phyloP scores from a whole-genome alignment of 1,140 invertebrate genomes.

The Drosophila lacertosa region DNA sequence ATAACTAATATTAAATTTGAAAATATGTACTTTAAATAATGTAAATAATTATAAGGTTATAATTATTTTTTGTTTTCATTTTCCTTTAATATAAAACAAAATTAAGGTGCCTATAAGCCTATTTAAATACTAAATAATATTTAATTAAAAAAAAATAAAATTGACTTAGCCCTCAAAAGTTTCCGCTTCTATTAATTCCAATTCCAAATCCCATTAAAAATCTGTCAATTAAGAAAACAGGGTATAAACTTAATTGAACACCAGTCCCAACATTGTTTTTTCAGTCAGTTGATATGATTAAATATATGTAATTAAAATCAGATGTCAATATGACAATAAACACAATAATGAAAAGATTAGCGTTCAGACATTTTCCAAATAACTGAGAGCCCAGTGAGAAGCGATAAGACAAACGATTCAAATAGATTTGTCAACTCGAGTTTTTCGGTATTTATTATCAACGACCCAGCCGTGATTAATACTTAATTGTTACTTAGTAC shows the following conservation, averaged over 20 bases:
- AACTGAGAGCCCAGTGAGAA: neutral
- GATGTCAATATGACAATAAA: neutral
- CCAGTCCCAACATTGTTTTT: neutral
- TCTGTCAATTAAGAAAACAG: neutral
- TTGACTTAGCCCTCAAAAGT: no score
- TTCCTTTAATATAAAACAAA: no score
- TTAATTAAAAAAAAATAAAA: no score
- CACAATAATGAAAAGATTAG: constrained; percentile 1
- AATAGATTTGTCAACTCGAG: constrained; percentile 4
- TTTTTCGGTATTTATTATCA: constrained; percentile 11
- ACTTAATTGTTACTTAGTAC: constrained; percentile 27
- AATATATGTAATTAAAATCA: constrained; percentile 1
- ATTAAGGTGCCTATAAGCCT: no score
- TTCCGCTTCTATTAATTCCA: no score
- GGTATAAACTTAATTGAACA: neutral
- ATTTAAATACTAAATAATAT: no score
- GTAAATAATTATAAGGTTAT: no score
- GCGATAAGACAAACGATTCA: neutral
- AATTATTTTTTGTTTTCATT: no score
- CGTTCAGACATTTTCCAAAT: no score
- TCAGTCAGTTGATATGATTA: neutral
- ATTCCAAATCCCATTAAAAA: no score
- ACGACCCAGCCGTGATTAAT: constrained; percentile 19
- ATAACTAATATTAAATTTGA: no score
- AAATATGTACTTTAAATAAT: no score